Evolutionary conservation across 2,888 invertebrate genomes (phyloP), one percentile per base, ranked within the genome.

Genomic region (Acanthosepion esculentum): DNA sequence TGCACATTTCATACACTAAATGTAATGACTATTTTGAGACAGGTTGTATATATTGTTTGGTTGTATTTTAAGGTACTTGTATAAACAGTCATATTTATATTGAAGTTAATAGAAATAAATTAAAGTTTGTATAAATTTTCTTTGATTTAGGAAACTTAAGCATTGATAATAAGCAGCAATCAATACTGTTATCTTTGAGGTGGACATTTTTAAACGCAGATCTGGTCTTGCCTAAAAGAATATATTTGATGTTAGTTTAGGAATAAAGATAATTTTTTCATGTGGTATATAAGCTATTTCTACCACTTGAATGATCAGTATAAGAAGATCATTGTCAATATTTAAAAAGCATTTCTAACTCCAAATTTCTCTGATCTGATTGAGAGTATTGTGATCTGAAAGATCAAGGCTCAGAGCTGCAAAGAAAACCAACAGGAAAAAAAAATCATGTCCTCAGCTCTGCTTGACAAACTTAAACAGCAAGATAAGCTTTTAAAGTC

Each of bases 401-500:
- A 78, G n/a, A 78, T 78, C 78, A 78, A n/a, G 78, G 78, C 78
- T 78, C 33, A n/a, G 78, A 15, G 10, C 41, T 41, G n/a, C n/a
- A 78, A n/a, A 78, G n/a, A 78, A n/a, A 78, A 78, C 78, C 12
- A 78, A n/a, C 78, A 78, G 10, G 15, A 78, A 33, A 78, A 78
- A 78, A 78, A 78, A 78, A 78, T n/a, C 12, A 78, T 78, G 78
- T 78, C n/a, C 78, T 78, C 78, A n/a, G 10, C 78, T 18, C 78
- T 78, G 78, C n/a, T 78, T 78, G n/a, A 78, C 78, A 78, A 78
- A 78, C 78, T 78, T 78, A n/a, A 78, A 33, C 78, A 78, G 78
- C 78, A n/a, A 78, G 78, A 78, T 78, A 78, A n/a, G 78, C 78
- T 78, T 78, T 78, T 78, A 78, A 78, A 78, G 78, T 78, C 78